Evolutionary conservation across 2,797 vertebrate species (phyloP), one percentile per base, ranked within the genome.

Genomic region (Microctenopoma steveboyesi): DNA sequence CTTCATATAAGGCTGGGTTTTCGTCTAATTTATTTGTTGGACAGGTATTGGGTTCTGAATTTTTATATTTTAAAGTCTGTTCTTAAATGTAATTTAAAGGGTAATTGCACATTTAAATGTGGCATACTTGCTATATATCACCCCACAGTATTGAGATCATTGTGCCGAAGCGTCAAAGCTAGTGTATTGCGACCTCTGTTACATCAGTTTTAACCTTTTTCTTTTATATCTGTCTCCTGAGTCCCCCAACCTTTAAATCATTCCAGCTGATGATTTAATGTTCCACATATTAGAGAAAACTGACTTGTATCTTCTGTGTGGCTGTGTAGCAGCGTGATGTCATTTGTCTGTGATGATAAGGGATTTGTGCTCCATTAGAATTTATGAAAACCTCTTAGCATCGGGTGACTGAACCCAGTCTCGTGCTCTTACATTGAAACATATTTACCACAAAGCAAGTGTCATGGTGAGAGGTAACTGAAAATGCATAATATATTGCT

Each of bases 251-350:
- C 2, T 48, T 48, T 43, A 46, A n/a, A 52, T 28, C 13, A 11
- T 46, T 65, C 52, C 13, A 62, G 18, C 2, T 62, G 11, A 50
- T 50, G 40, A 49, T 35, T 45, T 37, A 28, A 45, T 43, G n/a
- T 58, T 52, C 1, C 12, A 14, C 33, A 35, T 15, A 58, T 49
- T 5, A 7, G 39, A 45, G 37, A 49, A 30, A 25, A 35, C n/a
- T 18, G 52, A 7, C 50, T 35, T 12, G 7, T 53, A 48, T 15
- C 13, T 5, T 7, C 15, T 28, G 25, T 53, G 51, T 53, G 27
- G 12, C 30, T 52, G 49, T 57, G 30, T n/a, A 55, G 18, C 13
- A 8, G 10, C 47, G 27, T 46, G 10, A 7, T 53, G 35, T 16
- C 47, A 28, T 18, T 28, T 54, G 2, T 51, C 13, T 40, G 12